Conservation (phyloP, 1,140 invertebrate species). For the Penaeus indicus region DNA sequence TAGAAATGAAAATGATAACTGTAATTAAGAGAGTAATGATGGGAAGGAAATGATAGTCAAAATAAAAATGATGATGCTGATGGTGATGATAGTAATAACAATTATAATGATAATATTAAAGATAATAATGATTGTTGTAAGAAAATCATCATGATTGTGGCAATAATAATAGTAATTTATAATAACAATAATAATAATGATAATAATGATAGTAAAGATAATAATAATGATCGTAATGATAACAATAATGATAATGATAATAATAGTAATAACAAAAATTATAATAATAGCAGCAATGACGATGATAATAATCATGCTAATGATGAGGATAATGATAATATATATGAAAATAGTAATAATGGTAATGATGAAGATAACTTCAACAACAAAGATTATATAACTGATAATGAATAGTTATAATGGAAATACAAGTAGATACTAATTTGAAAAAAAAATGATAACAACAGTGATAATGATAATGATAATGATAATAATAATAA, state of each 20-base stretch:
- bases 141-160: neutral
- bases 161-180: neutral
- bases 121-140: neutral
- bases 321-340: too few species aligned
- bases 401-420: neutral
- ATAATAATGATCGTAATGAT: too few species aligned
- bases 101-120: neutral
- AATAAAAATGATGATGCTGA: neutral
- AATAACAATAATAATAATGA: neutral
- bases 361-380: neutral
- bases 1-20: neutral
- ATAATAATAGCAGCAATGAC: neutral
- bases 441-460: neutral
- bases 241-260: slow-evolving; percentile 2
- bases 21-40: neutral
- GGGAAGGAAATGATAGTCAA: neutral
- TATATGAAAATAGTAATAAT: neutral
- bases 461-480: neutral
- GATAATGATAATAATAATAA: neutral
- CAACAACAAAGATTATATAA: neutral
- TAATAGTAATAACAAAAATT: too few species aligned
- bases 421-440: neutral
- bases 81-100: neutral
- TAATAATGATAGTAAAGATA: neutral
- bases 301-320: neutral